phyloP scores from a whole-genome alignment of 35 echinoderm and acorn worm species.

The Stichopus chloronotus region DNA sequence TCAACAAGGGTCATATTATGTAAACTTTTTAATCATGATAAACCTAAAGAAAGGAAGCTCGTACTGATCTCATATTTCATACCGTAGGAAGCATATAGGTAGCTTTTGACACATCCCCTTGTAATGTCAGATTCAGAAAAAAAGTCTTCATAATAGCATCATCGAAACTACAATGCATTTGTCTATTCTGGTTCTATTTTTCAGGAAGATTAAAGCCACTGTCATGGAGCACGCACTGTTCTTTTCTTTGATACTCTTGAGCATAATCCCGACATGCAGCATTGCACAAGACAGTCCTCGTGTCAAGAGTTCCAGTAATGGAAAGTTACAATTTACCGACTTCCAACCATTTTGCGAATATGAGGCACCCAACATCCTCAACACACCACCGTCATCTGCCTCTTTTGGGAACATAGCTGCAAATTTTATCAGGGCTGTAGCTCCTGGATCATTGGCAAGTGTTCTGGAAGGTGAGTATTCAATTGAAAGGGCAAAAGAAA shows the following conservation, averaged over 20 bases:
- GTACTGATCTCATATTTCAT: too few relatives aligned
- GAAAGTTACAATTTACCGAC: background rate
- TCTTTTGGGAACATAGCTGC: conserved; percentile 1
- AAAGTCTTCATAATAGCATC: too few relatives aligned
- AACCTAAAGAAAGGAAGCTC: too few relatives aligned
- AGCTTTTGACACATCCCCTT: too few relatives aligned
- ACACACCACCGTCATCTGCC: background rate
- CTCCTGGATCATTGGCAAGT: background rate
- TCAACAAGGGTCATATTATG: too few relatives aligned
- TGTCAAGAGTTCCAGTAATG: background rate
- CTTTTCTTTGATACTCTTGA: background rate
- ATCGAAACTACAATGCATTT: too few relatives aligned
- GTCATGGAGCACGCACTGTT: background rate
- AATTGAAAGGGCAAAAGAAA: background rate
- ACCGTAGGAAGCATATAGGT: too few relatives aligned
- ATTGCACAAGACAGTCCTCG: too few relatives aligned
- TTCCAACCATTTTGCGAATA: background rate
- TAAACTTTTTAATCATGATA: too few relatives aligned
- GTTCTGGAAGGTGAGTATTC: background rate
- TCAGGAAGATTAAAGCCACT: too few relatives aligned
- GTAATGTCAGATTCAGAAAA: too few relatives aligned
- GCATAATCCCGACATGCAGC: background rate
- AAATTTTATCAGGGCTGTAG: background rate
- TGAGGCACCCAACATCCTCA: background rate
- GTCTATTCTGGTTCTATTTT: too few relatives aligned